Evolutionary conservation across 2,888 invertebrate genomes (phyloP).

Genomic region (Cerceris rybyensis): DNA sequence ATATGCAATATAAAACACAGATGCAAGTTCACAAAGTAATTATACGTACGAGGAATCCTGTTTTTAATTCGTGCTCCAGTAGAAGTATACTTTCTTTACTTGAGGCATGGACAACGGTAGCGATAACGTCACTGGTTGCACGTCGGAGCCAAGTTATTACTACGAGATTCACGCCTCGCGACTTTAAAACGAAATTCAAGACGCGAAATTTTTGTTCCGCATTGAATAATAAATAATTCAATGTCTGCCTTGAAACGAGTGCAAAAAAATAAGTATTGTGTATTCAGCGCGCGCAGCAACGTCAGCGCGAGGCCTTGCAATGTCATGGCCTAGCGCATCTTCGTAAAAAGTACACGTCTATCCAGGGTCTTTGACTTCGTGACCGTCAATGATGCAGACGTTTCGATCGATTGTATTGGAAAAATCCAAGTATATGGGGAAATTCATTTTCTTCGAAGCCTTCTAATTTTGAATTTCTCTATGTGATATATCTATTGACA

Average conservation of each 20-base stretch:
- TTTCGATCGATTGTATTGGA: conserved; percentile 4
- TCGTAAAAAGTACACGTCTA: conserved; percentile 9
- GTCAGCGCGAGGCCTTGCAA: conserved; percentile 55
- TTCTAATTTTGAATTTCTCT: neutral
- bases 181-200: neutral
- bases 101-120: neutral
- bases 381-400: conserved; percentile 8
- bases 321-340: conserved; percentile 43
- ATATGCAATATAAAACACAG: no score
- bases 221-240: conserved; percentile 63
- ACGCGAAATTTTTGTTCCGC: neutral
- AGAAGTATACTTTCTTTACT: neutral
- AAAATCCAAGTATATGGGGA: conserved; percentile 2
- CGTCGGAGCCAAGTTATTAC: neutral
- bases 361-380: conserved; percentile 57
- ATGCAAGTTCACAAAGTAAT: no score
- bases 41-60: no score
- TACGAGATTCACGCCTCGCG: neutral
- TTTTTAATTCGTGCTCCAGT: neutral
- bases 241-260: conserved; percentile 37
- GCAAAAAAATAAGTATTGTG: conserved; percentile 27
- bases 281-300: conserved; percentile 51
- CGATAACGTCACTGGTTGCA: conserved; percentile 2
- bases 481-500: no score
- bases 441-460: neutral